Evolutionary conservation across 2,113 vertebrate species (phyloP).

Genomic region (Oncorhynchus keta): DNA sequence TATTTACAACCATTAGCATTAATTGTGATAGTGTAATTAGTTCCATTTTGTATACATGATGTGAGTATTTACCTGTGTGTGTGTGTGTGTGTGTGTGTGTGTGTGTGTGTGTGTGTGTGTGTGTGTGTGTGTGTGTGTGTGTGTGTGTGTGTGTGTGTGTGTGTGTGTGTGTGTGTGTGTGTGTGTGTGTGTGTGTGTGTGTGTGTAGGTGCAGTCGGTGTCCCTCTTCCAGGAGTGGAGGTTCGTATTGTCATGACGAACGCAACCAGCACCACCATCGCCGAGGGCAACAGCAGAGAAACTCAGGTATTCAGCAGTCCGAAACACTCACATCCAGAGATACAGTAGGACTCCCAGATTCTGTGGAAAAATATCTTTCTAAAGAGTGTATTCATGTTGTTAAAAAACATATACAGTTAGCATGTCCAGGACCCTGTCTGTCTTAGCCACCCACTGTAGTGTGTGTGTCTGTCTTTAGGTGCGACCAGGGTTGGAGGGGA

Average conservation of each 20-base stretch:
- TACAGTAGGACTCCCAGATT: neutral
- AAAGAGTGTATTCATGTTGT: no score
- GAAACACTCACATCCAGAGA: neutral
- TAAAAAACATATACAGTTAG: no score
- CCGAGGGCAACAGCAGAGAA: conserved; percentile 73
- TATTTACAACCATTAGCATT: neutral
- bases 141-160: conserved; percentile 24
- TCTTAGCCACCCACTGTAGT: conserved; percentile 1
- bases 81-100: conserved; percentile 26
- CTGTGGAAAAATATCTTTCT: no score
- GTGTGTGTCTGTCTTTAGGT: conserved; percentile 70
- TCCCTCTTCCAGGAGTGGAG: conserved; percentile 81
- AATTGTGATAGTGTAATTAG: neutral
- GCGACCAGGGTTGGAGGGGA: conserved; percentile 77
- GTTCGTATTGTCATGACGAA: conserved; percentile 81
- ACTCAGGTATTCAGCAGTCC: conserved; percentile 71
- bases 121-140: conserved; percentile 5
- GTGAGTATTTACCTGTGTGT: conserved; percentile 12
- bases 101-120: conserved; percentile 11
- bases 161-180: conserved; percentile 8
- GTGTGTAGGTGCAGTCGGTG: conserved; percentile 86
- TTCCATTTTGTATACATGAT: conserved; percentile 4
- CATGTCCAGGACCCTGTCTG: no score
- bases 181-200: neutral
- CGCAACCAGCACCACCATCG: conserved; percentile 65